Conservation (phyloP, 2,797 vertebrate species). For the Poecilia velifera region DNA sequence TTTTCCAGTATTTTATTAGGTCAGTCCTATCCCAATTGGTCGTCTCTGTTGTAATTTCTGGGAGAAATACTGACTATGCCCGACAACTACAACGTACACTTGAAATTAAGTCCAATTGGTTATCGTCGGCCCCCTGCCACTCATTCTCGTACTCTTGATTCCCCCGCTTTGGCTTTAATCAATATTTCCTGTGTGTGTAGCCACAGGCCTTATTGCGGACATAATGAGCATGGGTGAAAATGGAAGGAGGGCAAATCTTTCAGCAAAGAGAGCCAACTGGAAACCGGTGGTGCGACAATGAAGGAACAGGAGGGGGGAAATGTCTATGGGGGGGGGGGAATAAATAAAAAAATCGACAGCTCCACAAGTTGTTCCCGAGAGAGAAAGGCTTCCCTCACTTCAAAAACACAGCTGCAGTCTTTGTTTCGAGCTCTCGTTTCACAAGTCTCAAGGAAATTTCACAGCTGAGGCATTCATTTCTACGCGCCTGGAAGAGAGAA, state of each 20-base stretch:
- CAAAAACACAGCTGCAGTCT: constrained; percentile 63
- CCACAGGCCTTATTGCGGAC: constrained; percentile 38
- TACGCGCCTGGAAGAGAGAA: constrained; percentile 20
- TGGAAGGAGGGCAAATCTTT: constrained; percentile 46
- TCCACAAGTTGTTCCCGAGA: constrained; percentile 51
- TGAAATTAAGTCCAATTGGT: constrained; percentile 39
- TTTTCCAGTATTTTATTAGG: constrained; percentile 22
- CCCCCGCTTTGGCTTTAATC: constrained; percentile 48
- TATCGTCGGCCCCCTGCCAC: constrained; percentile 21
- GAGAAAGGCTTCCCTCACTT: constrained; percentile 59
- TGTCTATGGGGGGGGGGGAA: background rate
- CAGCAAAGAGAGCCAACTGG: constrained; percentile 19
- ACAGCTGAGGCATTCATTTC: constrained; percentile 68
- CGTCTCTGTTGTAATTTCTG: constrained; percentile 1
- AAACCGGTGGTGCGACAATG: constrained; percentile 36
- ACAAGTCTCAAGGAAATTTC: constrained; percentile 65
- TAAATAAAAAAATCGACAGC: background rate
- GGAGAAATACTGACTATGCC: constrained; percentile 19
- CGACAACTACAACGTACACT: constrained; percentile 30
- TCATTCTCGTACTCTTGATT: constrained; percentile 27
- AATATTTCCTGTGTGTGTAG: constrained; percentile 52
- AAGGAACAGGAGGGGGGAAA: background rate
- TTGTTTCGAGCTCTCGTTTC: constrained; percentile 66
- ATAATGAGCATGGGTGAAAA: constrained; percentile 50
- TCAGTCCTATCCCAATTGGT: background rate